Evolutionary conservation across 2,113 vertebrate genomes (phyloP), one percentile per base, ranked within the genome.

Genomic region (Crocuta crocuta): DNA sequence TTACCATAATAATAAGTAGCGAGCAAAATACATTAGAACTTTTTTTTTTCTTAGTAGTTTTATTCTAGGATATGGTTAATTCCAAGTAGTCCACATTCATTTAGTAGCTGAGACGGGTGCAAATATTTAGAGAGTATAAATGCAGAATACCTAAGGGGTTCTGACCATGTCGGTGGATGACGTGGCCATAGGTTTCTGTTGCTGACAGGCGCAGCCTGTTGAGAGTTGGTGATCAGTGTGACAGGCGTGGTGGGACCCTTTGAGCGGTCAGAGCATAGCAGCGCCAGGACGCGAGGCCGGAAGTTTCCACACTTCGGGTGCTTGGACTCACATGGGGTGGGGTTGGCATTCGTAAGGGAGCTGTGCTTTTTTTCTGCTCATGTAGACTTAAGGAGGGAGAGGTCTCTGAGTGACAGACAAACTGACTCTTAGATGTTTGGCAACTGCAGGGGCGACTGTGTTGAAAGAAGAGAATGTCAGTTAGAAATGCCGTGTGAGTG

Each of bases 331-430:
- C 73, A 50, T n/a, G n/a, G 89, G 91, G 96, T 92, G 87, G 83
- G 70, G 78, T 43, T 95, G 61, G 83, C 76, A 4, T 97, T 92
- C 92, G 78, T 88, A 74, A 91, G 89, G 66, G 50, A 81, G 24
- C 86, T 95, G 83, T 66, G 19, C 63, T 83, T 88, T 95, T 65
- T 80, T 86, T 86, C 76, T 96, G 33, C 87, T 83, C 31, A 2
- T 79, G 48, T 88, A 50, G 91, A 96, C 89, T 76, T 45, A 88
- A 89, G 91, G 90, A 93, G 95, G 87, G 80, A 94, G 78, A 84
- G 89, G 61, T 68, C 80, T 90, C n/a, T 68, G 26, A 90, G 43
- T 88, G 92, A 84, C 50, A 65, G 80, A 68, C 3, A 84, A 84
- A 92, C 7, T 31, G 79, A 61, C 39, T 87, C 45, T 80, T 66